These are phyloP conservation scores for Sebastes iracundus DNA, from an alignment of 2,797 vertebrate species.

Conservation along the genomic window DNA sequence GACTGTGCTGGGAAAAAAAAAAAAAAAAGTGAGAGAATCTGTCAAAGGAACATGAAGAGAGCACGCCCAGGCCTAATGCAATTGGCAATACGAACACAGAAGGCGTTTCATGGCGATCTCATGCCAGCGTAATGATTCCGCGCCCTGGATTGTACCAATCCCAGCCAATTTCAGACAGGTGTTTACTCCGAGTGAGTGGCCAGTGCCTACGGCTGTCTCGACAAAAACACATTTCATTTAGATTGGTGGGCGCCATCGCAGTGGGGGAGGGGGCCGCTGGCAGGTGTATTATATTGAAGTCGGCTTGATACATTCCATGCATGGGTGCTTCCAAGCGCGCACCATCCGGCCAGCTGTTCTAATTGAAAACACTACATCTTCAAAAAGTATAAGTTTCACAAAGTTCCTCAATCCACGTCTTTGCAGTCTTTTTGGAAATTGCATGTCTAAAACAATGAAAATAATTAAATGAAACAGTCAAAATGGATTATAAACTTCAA, in stretches of 20 bases:
- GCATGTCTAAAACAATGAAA: not conserved
- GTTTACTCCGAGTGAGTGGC: conserved; percentile 62
- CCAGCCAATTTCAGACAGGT: conserved; percentile 66
- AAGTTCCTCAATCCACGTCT: not conserved
- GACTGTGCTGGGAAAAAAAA: not conserved
- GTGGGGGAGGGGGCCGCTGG: not conserved
- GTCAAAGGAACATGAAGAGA: conserved; percentile 48
- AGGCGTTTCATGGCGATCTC: conserved; percentile 45
- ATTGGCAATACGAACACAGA: conserved; percentile 49
- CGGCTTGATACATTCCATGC: conserved; percentile 37
- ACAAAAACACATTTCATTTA: conserved; percentile 64
- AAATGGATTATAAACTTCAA: not conserved
- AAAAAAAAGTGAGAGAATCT: not conserved
- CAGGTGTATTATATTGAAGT: conserved; percentile 34
- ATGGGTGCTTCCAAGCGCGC: conserved; percentile 2
- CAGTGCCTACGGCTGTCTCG: conserved; percentile 48
- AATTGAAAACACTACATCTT: conserved; percentile 50
- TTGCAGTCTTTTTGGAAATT: conserved; percentile 3
- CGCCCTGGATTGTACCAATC: conserved; percentile 37
- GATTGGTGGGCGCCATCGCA: conserved; percentile 40
- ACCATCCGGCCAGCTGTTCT: conserved; percentile 26
- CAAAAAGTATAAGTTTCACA: conserved; percentile 19
- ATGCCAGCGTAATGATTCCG: conserved; percentile 50
- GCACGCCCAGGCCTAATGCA: conserved; percentile 53
- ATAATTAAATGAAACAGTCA: not conserved